Conservation (phyloP, 2,797 vertebrate genomes). For the Distichodus sexfasciatus region DNA sequence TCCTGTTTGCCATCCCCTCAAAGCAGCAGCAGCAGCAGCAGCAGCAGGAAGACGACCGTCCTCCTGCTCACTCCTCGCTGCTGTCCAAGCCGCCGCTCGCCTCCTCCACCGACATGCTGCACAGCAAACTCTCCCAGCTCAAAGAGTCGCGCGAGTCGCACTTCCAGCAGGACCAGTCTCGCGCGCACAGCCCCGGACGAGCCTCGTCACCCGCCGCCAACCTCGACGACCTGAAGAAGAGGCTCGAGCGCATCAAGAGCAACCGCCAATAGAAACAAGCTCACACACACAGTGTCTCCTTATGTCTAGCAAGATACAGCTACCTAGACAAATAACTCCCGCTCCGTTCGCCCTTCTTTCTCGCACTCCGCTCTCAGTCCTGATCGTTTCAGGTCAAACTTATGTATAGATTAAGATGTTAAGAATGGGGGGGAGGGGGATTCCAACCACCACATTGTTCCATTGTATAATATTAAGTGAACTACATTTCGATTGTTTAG, state of each 20-base stretch:
- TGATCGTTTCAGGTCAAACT: constrained; percentile 29
- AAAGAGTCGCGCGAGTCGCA: constrained; percentile 89
- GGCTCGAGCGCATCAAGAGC: constrained; percentile 98
- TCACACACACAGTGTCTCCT: constrained; percentile 32
- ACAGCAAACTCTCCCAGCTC: constrained; percentile 96
- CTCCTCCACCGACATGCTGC: constrained; percentile 97
- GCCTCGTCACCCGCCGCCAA: constrained; percentile 84
- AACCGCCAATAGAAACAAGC: constrained; percentile 83
- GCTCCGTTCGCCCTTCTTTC: constrained; percentile 2
- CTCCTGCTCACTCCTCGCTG: constrained; percentile 82
- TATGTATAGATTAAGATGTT: constrained; percentile 40
- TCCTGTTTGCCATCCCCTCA: no score
- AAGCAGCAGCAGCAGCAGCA: constrained; percentile 44
- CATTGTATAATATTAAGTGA: constrained; percentile 71
- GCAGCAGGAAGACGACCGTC: constrained; percentile 66
- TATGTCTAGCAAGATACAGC: constrained; percentile 20
- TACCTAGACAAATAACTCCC: constrained; percentile 15
- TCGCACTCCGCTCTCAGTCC: neutral
- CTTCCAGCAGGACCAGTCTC: constrained; percentile 87
- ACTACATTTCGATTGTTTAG: constrained; percentile 60
- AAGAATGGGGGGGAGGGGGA: constrained; percentile 49
- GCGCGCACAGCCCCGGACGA: constrained; percentile 74
- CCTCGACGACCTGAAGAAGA: constrained; percentile 98
- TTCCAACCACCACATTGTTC: constrained; percentile 59
- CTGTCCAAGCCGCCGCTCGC: constrained; percentile 90